A percentile compares a stretch with the other conserved stretches of the same genome.
These are phyloP conservation scores for Agonopterix alstromeriana DNA, from an alignment of 2,888 invertebrate species.

Conservation along the genomic window DNA sequence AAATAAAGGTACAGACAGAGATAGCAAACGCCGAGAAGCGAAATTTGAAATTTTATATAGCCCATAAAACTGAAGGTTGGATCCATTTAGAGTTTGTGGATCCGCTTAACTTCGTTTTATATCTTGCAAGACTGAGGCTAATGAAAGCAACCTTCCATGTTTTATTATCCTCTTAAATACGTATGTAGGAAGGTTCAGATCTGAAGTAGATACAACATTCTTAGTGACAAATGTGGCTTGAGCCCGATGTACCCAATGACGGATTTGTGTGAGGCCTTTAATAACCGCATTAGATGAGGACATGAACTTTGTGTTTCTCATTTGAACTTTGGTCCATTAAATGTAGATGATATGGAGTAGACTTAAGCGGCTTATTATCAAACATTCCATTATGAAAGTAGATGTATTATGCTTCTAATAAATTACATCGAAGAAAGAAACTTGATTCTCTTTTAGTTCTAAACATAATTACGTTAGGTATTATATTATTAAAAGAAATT, in stretches of 20 bases:
- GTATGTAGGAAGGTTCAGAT: constrained; percentile 4
- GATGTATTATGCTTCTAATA: too few relatives aligned
- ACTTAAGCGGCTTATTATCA: too few relatives aligned
- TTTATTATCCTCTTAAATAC: constrained; percentile 58
- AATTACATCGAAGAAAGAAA: too few relatives aligned
- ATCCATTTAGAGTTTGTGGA: constrained; percentile 42
- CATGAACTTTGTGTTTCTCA: too few relatives aligned
- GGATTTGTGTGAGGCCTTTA: not conserved
- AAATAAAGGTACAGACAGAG: constrained; percentile 22
- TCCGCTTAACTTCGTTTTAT: constrained; percentile 33
- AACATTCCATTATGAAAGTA: too few relatives aligned
- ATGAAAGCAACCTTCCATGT: constrained; percentile 63
- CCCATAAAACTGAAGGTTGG: constrained; percentile 58
- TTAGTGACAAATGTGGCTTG: not conserved
- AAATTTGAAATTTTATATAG: constrained; percentile 66
- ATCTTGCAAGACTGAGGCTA: constrained; percentile 31
- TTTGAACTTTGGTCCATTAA: too few relatives aligned
- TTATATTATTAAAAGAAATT: too few relatives aligned
- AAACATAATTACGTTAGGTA: too few relatives aligned
- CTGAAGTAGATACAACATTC: not conserved
- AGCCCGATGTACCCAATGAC: not conserved
- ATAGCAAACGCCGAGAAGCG: constrained; percentile 31
- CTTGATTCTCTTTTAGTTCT: too few relatives aligned
- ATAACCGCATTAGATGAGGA: not conserved
- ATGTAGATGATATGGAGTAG: too few relatives aligned